A percentile compares a stretch with the other conserved stretches of the same genome.
Conservation (phyloP, 2,113 vertebrate species). For the Myrmecophaga tridactyla region DNA sequence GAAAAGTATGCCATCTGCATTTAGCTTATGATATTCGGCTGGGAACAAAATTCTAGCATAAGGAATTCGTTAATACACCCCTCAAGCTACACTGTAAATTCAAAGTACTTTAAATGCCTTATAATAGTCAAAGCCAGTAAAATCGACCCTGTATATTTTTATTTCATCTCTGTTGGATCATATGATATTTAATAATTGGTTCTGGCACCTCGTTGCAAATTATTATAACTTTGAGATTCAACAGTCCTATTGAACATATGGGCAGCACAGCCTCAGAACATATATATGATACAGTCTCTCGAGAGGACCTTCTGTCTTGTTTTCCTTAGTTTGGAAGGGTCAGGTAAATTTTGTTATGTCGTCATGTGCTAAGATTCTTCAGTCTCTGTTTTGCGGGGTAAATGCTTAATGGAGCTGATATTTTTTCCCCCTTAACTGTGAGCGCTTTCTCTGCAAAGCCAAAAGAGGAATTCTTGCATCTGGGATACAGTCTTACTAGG, state of each 20-base stretch:
- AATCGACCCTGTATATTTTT: conserved; percentile 90
- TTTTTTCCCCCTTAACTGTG: conserved; percentile 7
- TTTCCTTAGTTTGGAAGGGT: conserved; percentile 88
- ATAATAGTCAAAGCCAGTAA: conserved; percentile 86
- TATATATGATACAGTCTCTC: conserved; percentile 87
- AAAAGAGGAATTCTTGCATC: conserved; percentile 73
- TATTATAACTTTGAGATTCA: conserved; percentile 89
- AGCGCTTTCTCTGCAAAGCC: conserved; percentile 71
- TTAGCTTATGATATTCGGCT: conserved; percentile 81
- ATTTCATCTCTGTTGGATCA: conserved; percentile 89
- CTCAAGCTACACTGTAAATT: conserved; percentile 83
- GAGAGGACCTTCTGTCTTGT: conserved; percentile 89
- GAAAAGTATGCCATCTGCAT: conserved; percentile 84
- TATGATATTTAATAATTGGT: conserved; percentile 91
- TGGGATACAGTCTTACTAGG: conserved; percentile 63
- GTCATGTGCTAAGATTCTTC: conserved; percentile 83
- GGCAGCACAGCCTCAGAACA: conserved; percentile 84
- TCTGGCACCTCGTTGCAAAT: conserved; percentile 89
- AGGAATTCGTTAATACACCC: conserved; percentile 84
- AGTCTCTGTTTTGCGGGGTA: conserved; percentile 81
- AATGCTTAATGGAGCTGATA: conserved; percentile 76
- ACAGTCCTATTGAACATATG: conserved; percentile 90
- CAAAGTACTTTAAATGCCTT: conserved; percentile 84
- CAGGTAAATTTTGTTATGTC: conserved; percentile 88
- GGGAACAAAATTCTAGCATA: conserved; percentile 85